Percentiles rank a stretch among this genome's conserved stretches.
These are phyloP conservation scores for Dusona sp. DNA, from an alignment of 2,888 invertebrate species.

Conservation along the genomic window DNA sequence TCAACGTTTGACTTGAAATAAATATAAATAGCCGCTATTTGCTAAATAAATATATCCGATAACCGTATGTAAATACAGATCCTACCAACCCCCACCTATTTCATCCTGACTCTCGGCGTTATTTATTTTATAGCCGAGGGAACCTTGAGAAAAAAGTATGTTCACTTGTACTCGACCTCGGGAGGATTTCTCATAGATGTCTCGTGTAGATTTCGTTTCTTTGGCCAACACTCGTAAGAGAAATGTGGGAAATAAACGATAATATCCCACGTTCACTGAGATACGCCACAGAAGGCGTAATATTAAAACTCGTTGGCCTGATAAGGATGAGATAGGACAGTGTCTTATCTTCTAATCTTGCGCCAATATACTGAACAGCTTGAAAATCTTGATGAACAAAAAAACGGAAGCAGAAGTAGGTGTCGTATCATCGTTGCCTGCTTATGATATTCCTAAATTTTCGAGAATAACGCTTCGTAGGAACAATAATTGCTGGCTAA, in stretches of 20 bases:
- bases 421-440: too few species aligned
- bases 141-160: constrained; percentile 28
- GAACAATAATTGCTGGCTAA: too few species aligned
- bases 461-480: too few species aligned
- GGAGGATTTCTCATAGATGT: constrained; percentile 44
- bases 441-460: too few species aligned
- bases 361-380: too few species aligned
- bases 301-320: not conserved
- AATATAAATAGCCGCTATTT: not conserved
- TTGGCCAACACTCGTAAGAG: constrained; percentile 21
- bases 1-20: not conserved
- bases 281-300: too few species aligned
- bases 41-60: not conserved
- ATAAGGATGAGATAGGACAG: not conserved
- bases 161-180: constrained; percentile 30
- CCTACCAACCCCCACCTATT: not conserved
- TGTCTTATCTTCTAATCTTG: too few species aligned
- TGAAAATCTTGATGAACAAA: too few species aligned
- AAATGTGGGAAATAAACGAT: constrained; percentile 38
- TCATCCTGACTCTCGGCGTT: not conserved
- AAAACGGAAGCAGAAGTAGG: too few species aligned
- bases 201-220: constrained; percentile 50
- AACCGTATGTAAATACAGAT: not conserved
- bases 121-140: not conserved
- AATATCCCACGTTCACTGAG: constrained; percentile 21